A percentile compares a stretch with the other conserved stretches of the same genome.
These are phyloP conservation scores for Sebastes taczanowskii DNA, from an alignment of 2,797 vertebrate species.

Conservation along the genomic window DNA sequence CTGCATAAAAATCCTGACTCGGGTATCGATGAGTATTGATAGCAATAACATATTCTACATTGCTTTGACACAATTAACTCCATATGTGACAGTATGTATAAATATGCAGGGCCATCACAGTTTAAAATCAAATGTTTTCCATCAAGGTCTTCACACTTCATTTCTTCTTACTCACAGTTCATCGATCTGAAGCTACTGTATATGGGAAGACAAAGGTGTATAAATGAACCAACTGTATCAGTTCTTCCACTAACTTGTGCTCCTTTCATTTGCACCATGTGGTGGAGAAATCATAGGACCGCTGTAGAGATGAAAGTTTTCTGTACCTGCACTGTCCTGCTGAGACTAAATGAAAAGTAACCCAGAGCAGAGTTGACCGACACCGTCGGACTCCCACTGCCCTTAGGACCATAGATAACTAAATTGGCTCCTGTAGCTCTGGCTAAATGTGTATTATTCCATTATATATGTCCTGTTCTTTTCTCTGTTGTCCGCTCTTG, in stretches of 20 bases:
- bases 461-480: conserved; percentile 70
- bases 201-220: not conserved
- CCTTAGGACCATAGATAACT: conserved; percentile 64
- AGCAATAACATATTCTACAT: not conserved
- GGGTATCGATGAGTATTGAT: not conserved
- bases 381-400: conserved; percentile 48
- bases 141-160: not conserved
- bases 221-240: not conserved
- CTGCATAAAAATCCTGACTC: not conserved
- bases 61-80: not conserved
- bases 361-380: conserved; percentile 44
- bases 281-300: not conserved
- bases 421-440: conserved; percentile 65
- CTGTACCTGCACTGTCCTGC: conserved; percentile 29
- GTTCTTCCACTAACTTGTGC: not conserved
- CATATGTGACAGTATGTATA: not conserved
- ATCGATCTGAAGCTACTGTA: not conserved
- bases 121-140: not conserved
- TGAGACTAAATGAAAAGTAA: conserved; percentile 55
- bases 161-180: not conserved
- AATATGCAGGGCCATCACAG: not conserved
- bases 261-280: conserved; percentile 19
- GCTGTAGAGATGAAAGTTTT: conserved; percentile 32
- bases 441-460: conserved; percentile 71
- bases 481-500: conserved; percentile 52